Evolutionary conservation across 2,797 vertebrate species (phyloP), one percentile per base, ranked within the genome.

Genomic region (Brotula barbata): DNA sequence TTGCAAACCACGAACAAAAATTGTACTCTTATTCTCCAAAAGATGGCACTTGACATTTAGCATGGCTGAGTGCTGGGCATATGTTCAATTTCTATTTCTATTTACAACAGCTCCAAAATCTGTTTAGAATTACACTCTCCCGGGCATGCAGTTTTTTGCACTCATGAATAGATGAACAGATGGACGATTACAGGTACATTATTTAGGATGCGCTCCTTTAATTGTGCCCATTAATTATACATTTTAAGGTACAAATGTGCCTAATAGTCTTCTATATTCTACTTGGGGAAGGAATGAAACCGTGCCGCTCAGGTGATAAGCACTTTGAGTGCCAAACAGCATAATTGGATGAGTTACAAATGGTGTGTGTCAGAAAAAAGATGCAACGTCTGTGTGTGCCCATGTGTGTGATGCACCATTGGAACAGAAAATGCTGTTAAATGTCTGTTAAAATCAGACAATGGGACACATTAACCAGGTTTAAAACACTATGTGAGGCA

Each of bases 1-100:
- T 71, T 28, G 5, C 40, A 33, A 59, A 58, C 44, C 17, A 31
- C 7, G 56, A 55, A 60, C 48, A 14, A 54, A 67, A 68, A 36
- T 36, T n/a, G 33, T n/a, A n/a, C n/a, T 28, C 25, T 4, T 28
- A 28, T 4, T 28, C 47, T 21, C 3, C 1, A 23, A 9, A 10
- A 41, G 60, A 71, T 39, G 42, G 43, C 34, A 56, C 14, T 50
- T 39, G 62, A 48, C 42, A 28, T 60, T 54, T 31, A 31, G 61
- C 0, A 2, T 33, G 22, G 49, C 20, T 3, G 39, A 25, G 50
- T 2, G 44, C 36, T 5, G 8, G 6, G 64, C 14, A 34, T 36
- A 28, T 58, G 22, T 56, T 8, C 25, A 28, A 4, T 4, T 8
- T 42, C 31, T 6, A 23, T 20, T 39, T 17, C 39, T 15, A 22